phyloP scores from a whole-genome alignment of 2,113 vertebrate genomes.

The Gallinago paraguaiae region DNA sequence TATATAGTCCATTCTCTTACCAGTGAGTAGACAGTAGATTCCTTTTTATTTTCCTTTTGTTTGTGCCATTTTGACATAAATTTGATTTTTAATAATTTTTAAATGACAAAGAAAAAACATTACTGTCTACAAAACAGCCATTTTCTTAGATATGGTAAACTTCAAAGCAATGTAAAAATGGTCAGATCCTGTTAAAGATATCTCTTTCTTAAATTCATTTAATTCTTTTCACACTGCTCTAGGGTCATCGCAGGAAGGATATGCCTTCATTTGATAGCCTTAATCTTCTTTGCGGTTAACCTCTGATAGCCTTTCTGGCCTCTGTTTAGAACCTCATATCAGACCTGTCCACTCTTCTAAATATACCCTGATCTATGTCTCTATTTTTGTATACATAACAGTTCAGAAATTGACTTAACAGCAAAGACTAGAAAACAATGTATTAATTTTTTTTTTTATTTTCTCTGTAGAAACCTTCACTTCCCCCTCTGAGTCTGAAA shows the following conservation, averaged over 20 bases:
- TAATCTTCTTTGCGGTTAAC: conserved; percentile 33
- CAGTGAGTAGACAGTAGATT: neutral
- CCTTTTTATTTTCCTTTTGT: neutral
- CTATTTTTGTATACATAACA: neutral
- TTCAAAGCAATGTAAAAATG: neutral
- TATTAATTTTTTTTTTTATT: neutral
- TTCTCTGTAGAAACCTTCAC: neutral
- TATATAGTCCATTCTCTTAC: neutral
- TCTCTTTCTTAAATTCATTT: neutral
- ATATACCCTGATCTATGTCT: neutral
- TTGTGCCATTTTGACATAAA: neutral
- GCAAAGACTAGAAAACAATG: neutral
- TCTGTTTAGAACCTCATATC: conserved; percentile 34
- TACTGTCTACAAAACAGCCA: neutral
- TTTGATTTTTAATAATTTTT: neutral
- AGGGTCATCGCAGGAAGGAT: neutral
- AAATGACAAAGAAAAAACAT: neutral
- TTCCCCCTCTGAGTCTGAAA: neutral
- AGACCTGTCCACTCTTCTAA: conserved; percentile 39
- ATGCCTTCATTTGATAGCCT: conserved; percentile 24
- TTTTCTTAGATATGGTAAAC: neutral
- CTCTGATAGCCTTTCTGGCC: conserved; percentile 20
- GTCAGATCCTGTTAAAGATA: neutral
- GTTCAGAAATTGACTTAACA: neutral
- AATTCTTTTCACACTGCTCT: conserved; percentile 6